Conservation (phyloP, 1,140 invertebrate genomes). For the Cotesia glomerata region DNA sequence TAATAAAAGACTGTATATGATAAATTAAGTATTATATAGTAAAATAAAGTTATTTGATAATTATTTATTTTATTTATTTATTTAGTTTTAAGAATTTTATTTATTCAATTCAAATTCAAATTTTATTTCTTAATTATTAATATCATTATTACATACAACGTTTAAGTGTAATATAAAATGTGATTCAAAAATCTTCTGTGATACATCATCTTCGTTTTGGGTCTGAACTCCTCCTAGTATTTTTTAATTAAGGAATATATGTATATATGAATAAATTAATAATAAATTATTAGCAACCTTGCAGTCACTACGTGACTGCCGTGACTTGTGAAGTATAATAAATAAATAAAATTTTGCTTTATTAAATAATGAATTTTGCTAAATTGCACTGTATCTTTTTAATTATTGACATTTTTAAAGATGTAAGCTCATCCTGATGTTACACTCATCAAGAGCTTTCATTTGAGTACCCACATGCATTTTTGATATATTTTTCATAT, state of each 20-base stretch:
- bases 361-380: too few relatives aligned
- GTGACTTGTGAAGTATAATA: too few relatives aligned
- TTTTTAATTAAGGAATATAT: slow-evolving; percentile 58
- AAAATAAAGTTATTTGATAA: slow-evolving; percentile 36
- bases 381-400: too few relatives aligned
- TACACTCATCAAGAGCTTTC: too few relatives aligned
- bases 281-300: too few relatives aligned
- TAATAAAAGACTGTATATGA: slow-evolving; percentile 12
- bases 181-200: slow-evolving; percentile 53
- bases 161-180: slow-evolving; percentile 63
- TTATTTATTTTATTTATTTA: slow-evolving; percentile 42
- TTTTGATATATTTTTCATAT: too few relatives aligned
- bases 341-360: too few relatives aligned
- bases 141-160: slow-evolving; percentile 62
- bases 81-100: slow-evolving; percentile 56
- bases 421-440: too few relatives aligned
- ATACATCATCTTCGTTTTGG: slow-evolving; percentile 66
- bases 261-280: slow-evolving; percentile 45
- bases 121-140: too few relatives aligned
- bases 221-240: slow-evolving; percentile 66
- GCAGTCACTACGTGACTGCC: too few relatives aligned
- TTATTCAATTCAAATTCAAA: slow-evolving; percentile 48
- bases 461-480: too few relatives aligned
- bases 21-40: not conserved
- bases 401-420: too few relatives aligned